Base-by-base conservation (phyloP, 2,797 vertebrate genomes). In the Choloepus didactylus region DNA sequence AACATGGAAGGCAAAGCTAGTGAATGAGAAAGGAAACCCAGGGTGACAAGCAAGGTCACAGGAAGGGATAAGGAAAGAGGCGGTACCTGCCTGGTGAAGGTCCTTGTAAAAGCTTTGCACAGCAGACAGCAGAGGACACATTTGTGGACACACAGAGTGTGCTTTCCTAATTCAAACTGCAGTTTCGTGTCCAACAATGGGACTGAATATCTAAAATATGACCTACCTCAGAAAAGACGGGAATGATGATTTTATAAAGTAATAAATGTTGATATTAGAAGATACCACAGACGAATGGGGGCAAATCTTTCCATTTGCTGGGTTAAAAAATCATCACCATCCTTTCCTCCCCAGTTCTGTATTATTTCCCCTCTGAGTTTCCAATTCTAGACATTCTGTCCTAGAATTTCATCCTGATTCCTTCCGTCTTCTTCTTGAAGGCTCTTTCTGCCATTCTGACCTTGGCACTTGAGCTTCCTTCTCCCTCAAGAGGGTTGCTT, bases 121-220 rank as follows among this genome's bases (percentile, higher is more conserved):
- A 51, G 12, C 12, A 80, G 6, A 21, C 7, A 10, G 56, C 73
- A 72, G 31, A 66, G 15, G 35, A 35, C 49, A 41, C 16, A 66
- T 64, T 62, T 31, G 64, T 60, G 59, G 54, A 72, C n/a, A 51
- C 56, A 49, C 69, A 83, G n/a, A 56, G 9, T 21, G 3, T 25
- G n/a, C 72, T n/a, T 91, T 88, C n/a, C 77, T 41, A 87, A 87
- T 23, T 18, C 73, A 91, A 51, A 66, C 25, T 44, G 23, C n/a
- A 84, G 82, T 23, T 6, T 2, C 31, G 23, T 38, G 4, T 56
- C 56, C 59, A 76, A 66, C 18, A 93, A 85, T 4, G 19, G 31
- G 23, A 72, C 41, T 35, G n/a, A 89, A n/a, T 49, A 31, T 84
- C 66, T 67, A 59, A 89, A 81, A 70, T 81, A 21, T 56, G 60